Evolutionary conservation across 2,797 vertebrate species (phyloP), one percentile per base, ranked within the genome.

Genomic region (Coluber constrictor): DNA sequence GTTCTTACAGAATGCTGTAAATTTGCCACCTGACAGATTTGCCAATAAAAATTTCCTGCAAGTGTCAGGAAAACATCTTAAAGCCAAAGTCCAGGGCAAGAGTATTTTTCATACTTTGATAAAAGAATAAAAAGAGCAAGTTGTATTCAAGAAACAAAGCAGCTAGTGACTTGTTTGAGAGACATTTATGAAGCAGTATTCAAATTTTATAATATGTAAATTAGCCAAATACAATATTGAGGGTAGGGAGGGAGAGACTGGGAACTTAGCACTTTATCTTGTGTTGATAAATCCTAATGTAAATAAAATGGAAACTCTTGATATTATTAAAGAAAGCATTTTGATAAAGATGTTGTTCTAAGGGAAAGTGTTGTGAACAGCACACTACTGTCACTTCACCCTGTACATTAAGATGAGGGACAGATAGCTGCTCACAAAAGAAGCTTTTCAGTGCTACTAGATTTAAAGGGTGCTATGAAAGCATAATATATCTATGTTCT

Each of bases 271-370:
- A 96, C 96, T 96, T 96, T 96, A 96, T 74, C 89, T 95, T 95
- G 32, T 96, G 92, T 94, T 56, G 51, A 96, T 96, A 95, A 94
- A 96, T 94, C 93, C 94, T 95, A 96, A 96, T 96, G 96, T 96
- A 96, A 96, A 96, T 95, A 95, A 87, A 79, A 93, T 91, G 95
- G 95, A 95, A 96, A 94, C 95, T 94, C 93, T 95, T 94, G 93
- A 92, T 91, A 79, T 89, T 96, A 57, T 90, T 96, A 94, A 93
- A 95, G 87, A 94, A 92, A 87, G 29, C n/a, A 59, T 32, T n/a
- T 87, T 54, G 54, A 70, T 70, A 89, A 51, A 86, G 2, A 12
- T 61, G 43, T 74, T 92, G 94, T n/a, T 94, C 92, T 92, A 94
- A 90, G 0, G 1, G 93, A 74, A 95, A 51, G 93, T 25, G 0